These are phyloP conservation scores for Oryzias celebensis DNA, from an alignment of 2,113 vertebrate species.

Conservation along the genomic window DNA sequence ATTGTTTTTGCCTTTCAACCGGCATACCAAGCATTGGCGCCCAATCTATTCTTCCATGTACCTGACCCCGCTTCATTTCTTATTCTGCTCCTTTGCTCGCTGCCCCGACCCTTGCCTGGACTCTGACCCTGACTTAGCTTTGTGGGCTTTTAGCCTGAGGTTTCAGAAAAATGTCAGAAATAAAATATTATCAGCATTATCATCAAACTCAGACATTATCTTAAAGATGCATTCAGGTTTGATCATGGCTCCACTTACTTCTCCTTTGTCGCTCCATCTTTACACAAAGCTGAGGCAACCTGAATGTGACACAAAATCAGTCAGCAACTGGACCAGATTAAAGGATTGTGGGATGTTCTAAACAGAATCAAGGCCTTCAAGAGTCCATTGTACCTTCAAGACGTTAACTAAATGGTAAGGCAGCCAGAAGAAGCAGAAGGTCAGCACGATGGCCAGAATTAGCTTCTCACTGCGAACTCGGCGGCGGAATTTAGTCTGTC, in stretches of 20 bases:
- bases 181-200: no score
- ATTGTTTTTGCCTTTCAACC: no score
- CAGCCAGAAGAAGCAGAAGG: constrained; percentile 86
- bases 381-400: constrained; percentile 72
- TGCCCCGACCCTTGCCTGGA: no score
- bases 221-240: neutral
- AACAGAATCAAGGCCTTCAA: neutral
- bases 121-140: no score
- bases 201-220: no score
- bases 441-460: constrained; percentile 83
- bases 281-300: constrained; percentile 63
- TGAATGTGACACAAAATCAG: constrained; percentile 30
- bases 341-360: neutral
- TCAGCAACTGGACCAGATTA: no score
- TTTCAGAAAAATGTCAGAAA: no score
- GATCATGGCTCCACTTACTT: constrained; percentile 40
- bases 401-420: constrained; percentile 87
- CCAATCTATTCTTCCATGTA: no score
- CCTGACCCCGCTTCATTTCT: no score
- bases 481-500: constrained; percentile 73
- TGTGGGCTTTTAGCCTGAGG: no score
- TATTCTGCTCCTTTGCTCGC: no score
- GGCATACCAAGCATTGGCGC: no score
- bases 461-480: constrained; percentile 81
- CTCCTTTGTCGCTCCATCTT: accelerated